phyloP scores from a whole-genome alignment of 2,113 vertebrate genomes.

The Leucoraja erinaceus region DNA sequence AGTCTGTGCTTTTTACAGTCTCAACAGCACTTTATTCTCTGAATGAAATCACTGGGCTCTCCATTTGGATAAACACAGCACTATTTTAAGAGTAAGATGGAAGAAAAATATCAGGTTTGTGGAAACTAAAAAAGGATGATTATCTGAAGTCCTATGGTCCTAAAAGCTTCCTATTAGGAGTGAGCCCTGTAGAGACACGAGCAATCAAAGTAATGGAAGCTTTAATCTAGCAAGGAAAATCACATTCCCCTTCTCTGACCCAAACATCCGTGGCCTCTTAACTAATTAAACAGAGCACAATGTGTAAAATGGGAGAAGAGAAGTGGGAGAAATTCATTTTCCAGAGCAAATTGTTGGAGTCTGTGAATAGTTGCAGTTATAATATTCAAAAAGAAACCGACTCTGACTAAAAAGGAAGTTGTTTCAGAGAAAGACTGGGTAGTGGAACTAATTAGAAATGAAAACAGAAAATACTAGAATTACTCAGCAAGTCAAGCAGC shows the following conservation, averaged over 20 bases:
- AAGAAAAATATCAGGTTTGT: neutral
- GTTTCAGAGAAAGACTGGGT: neutral
- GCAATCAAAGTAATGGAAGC: neutral
- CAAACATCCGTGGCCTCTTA: neutral
- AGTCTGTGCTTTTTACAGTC: neutral
- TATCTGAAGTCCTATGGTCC: neutral
- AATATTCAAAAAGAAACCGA: too few species aligned
- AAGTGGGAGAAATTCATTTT: neutral
- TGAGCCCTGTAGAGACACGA: neutral
- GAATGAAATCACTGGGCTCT: neutral
- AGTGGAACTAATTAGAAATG: too few species aligned
- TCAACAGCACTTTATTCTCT: neutral
- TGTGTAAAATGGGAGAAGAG: neutral
- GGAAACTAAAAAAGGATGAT: neutral
- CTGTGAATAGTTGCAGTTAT: too few species aligned
- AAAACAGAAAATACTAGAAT: too few species aligned
- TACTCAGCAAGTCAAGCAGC: too few species aligned
- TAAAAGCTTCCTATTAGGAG: constrained; percentile 6
- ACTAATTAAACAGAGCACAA: neutral
- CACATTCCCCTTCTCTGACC: neutral
- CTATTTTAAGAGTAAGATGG: neutral
- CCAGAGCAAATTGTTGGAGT: neutral
- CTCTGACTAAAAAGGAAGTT: neutral
- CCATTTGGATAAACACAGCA: neutral
- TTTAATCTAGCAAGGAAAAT: neutral